phyloP scores from a whole-genome alignment of 1,140 invertebrate genomes.

The Philotrypesis tridentata region DNA sequence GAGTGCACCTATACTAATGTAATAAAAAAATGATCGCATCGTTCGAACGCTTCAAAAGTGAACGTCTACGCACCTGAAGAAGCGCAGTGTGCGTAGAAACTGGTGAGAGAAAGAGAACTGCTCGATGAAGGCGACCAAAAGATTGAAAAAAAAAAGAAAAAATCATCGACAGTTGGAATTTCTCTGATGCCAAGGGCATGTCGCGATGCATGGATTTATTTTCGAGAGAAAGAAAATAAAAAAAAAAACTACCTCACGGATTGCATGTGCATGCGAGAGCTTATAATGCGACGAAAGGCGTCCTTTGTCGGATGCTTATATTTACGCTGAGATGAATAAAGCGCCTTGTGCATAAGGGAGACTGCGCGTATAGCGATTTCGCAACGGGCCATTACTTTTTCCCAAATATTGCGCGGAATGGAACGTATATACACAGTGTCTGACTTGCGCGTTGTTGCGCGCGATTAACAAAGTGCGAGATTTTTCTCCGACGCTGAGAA shows the following conservation, averaged over 20 bases:
- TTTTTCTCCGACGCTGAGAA: neutral
- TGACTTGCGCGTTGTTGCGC: neutral
- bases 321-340: no score
- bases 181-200: conserved; percentile 34
- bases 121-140: neutral
- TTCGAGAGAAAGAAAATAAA: neutral
- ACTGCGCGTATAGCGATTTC: no score
- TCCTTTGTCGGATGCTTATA: neutral
- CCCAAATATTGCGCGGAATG: neutral
- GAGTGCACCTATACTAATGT: conserved; percentile 2
- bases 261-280: conserved; percentile 43
- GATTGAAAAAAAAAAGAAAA: neutral
- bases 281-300: neutral
- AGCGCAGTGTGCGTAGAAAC: neutral
- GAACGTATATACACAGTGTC: neutral
- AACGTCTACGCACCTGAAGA: neutral
- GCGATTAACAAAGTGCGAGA: neutral
- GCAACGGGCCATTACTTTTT: no score
- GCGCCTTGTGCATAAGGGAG: no score
- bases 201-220: conserved; percentile 39
- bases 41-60: neutral
- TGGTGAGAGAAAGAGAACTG: neutral
- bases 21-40: conserved; percentile 12
- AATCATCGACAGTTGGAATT: conserved; percentile 7
- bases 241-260: no score